Conservation (phyloP, 1,140 invertebrate genomes). For the Leguminivora glycinivorella region DNA sequence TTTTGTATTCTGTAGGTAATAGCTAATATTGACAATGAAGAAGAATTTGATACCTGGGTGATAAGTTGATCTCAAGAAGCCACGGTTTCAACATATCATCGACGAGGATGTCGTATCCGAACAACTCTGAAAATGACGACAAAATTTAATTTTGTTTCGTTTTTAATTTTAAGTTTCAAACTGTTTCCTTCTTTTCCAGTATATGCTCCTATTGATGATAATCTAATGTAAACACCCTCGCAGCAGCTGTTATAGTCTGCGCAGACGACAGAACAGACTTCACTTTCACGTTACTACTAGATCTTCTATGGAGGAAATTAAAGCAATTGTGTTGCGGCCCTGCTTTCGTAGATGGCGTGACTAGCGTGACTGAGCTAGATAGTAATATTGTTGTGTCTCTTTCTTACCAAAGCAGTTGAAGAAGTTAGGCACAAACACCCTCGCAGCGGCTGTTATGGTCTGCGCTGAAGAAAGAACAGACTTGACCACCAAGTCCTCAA, state of each 20-base stretch:
- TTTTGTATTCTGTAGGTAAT: too few species aligned
- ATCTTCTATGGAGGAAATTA: conserved; percentile 96
- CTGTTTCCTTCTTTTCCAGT: too few species aligned
- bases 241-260: conserved; percentile 92
- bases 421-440: conserved; percentile 93
- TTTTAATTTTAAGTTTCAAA: too few species aligned
- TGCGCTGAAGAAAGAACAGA: conserved; percentile 94
- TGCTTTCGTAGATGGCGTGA: conserved; percentile 90
- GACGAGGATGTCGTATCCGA: conserved; percentile 97
- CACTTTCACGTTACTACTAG: too few species aligned
- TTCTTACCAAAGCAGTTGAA: conserved; percentile 92
- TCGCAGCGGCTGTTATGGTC: conserved; percentile 92
- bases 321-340: conserved; percentile 88
- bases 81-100: conserved; percentile 95
- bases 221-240: conserved; percentile 96
- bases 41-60: conserved; percentile 83
- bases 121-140: conserved; percentile 85
- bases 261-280: conserved; percentile 95
- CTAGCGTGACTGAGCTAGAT: conserved; percentile 75
- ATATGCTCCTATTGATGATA: too few species aligned
- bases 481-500: conserved; percentile 97
- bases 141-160: too few species aligned
- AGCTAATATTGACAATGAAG: too few species aligned
- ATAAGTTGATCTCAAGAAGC: conserved; percentile 96
- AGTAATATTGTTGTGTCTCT: too few species aligned